Percentiles rank a stretch among this genome's conserved stretches.
These are phyloP conservation scores for Lochmaea crataegi DNA, from an alignment of 2,888 invertebrate genomes.

Conservation along the genomic window DNA sequence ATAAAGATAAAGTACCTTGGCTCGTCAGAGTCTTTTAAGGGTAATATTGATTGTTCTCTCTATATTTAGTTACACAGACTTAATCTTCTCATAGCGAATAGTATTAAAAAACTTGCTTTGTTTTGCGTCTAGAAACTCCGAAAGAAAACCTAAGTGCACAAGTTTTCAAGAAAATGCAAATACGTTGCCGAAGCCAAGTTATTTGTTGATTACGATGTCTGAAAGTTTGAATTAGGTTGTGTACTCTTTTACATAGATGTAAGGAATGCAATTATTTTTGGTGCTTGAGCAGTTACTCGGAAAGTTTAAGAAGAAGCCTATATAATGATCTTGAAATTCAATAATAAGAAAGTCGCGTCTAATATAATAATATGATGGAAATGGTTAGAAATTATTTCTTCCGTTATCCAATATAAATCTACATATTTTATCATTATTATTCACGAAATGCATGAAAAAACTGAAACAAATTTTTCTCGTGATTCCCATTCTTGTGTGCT, in stretches of 20 bases:
- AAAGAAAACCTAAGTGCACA: slow-evolving; percentile 29
- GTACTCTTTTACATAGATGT: slow-evolving; percentile 31
- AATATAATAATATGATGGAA: too few species aligned
- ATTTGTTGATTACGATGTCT: slow-evolving; percentile 35
- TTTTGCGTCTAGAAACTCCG: slow-evolving; percentile 24
- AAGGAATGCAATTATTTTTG: slow-evolving; percentile 29
- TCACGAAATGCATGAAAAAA: too few species aligned
- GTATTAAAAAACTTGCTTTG: slow-evolving; percentile 35
- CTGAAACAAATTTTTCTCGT: too few species aligned
- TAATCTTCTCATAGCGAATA: slow-evolving; percentile 10
- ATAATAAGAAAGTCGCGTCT: not conserved
- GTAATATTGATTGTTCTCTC: slow-evolving; percentile 9
- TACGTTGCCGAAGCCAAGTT: slow-evolving; percentile 31
- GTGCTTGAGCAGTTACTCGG: slow-evolving; percentile 21
- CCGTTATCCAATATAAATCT: too few species aligned
- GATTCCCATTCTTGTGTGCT: too few species aligned
- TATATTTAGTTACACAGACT: slow-evolving; percentile 1
- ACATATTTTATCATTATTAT: too few species aligned
- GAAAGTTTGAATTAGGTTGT: slow-evolving; percentile 36
- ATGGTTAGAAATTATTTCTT: too few species aligned
- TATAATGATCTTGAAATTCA: slow-evolving; percentile 21
- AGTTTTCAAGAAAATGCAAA: slow-evolving; percentile 33
- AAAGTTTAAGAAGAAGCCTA: slow-evolving; percentile 20
- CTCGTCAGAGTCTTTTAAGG: slow-evolving; percentile 2
- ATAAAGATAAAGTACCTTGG: not conserved